phyloP scores from a whole-genome alignment of 2,113 vertebrate species.

The Malurus elegans region DNA sequence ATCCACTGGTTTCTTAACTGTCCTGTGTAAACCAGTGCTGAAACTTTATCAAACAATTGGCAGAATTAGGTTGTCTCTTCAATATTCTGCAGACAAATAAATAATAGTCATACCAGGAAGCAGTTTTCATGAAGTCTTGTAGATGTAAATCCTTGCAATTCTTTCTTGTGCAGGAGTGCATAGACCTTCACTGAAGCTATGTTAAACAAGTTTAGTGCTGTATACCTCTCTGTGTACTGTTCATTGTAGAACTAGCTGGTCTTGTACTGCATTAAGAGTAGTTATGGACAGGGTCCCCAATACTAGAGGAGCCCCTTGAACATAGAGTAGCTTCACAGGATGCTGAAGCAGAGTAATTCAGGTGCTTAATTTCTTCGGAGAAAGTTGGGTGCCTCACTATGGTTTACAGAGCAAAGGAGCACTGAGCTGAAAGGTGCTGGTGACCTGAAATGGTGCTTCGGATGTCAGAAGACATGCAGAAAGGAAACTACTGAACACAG shows the following conservation, averaged over 20 bases:
- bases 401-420: neutral
- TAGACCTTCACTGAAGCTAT: neutral
- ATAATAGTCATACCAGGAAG: neutral
- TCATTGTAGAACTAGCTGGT: neutral
- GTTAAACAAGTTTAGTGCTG: neutral
- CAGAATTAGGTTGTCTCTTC: neutral
- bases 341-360: neutral
- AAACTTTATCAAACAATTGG: neutral
- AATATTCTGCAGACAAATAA: neutral
- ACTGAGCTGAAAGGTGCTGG: neutral
- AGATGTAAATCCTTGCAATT: neutral
- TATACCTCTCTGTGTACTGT: neutral
- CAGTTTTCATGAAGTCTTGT: neutral
- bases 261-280: neutral
- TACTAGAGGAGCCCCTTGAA: neutral
- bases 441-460: neutral
- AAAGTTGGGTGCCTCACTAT: neutral
- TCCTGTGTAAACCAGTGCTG: neutral
- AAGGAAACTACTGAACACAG: neutral
- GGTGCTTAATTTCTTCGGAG: neutral
- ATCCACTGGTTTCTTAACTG: neutral
- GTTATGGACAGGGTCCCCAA: neutral
- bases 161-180: neutral
- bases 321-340: neutral
- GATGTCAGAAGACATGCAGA: neutral